These are phyloP conservation scores for Trematomus bernacchii DNA, from an alignment of 2,797 vertebrate species.

Conservation along the genomic window DNA sequence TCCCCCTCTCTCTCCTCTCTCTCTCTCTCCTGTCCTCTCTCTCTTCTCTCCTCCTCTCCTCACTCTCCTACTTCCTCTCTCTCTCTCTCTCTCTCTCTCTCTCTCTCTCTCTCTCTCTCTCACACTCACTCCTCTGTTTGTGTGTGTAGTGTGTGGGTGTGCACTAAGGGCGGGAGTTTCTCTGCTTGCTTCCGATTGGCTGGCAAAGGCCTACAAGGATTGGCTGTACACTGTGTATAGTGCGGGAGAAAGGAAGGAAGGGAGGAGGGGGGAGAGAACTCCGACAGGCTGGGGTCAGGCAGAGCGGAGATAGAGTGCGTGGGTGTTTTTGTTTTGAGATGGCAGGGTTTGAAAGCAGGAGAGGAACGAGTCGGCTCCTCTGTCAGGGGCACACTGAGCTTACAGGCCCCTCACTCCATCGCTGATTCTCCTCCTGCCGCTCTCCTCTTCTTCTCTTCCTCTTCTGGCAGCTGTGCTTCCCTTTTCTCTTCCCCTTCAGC, in stretches of 20 bases:
- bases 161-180: conserved; percentile 82
- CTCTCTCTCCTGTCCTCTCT: conserved; percentile 65
- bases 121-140: conserved; percentile 75
- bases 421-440: conserved; percentile 49
- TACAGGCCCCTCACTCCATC: conserved; percentile 68
- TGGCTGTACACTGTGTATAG: conserved; percentile 77
- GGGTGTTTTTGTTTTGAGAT: conserved; percentile 91
- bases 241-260: conserved; percentile 63
- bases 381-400: conserved; percentile 78
- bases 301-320: conserved; percentile 85
- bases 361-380: conserved; percentile 74
- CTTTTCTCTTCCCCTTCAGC: conserved; percentile 57
- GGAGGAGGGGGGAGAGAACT: conserved; percentile 59
- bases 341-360: conserved; percentile 84
- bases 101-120: conserved; percentile 41
- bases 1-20: conserved; percentile 51
- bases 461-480: conserved; percentile 71
- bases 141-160: conserved; percentile 85
- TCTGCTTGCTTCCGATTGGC: conserved; percentile 77
- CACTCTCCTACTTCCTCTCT: no score
- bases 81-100: conserved; percentile 57
- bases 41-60: no score
- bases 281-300: conserved; percentile 84
- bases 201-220: conserved; percentile 73
- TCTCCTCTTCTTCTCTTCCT: conserved; percentile 52